A percentile compares a stretch with the other conserved stretches of the same genome.
Conservation (phyloP, 1,140 invertebrate species). For the Drosophila gunungcola region DNA sequence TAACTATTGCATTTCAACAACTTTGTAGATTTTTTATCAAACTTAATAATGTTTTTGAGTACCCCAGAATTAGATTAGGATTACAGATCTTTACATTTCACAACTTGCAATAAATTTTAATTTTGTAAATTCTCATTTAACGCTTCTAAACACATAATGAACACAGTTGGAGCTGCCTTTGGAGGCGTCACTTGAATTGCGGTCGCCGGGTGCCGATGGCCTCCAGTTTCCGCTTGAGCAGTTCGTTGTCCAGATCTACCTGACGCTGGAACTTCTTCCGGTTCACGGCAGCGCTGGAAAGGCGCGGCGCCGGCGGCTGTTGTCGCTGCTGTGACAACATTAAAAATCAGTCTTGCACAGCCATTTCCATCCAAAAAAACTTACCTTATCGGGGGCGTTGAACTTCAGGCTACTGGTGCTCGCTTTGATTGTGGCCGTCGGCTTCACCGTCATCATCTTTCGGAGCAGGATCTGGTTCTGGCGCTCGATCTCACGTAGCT, state of each 20-base stretch:
- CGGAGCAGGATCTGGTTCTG: constrained; percentile 76
- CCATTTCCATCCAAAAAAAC: not conserved
- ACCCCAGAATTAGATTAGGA: constrained; percentile 2
- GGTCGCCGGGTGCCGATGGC: constrained; percentile 66
- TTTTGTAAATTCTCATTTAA: constrained; percentile 73
- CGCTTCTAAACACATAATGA: constrained; percentile 63
- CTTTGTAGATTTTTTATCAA: not conserved
- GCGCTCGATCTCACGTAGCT: constrained; percentile 81
- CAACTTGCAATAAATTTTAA: constrained; percentile 78
- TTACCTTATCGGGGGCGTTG: constrained; percentile 31
- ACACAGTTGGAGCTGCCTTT: constrained; percentile 37
- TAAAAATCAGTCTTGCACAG: not conserved
- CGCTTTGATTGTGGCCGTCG: constrained; percentile 62
- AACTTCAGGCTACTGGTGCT: constrained; percentile 43
- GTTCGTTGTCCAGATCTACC: constrained; percentile 81
- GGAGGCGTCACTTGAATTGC: constrained; percentile 57
- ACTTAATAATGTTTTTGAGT: not conserved
- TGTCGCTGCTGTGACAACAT: constrained; percentile 6
- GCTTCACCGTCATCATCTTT: constrained; percentile 77
- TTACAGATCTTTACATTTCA: constrained; percentile 26
- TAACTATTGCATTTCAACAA: not conserved
- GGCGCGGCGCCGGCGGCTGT: constrained; percentile 38
- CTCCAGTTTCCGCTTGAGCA: constrained; percentile 78
- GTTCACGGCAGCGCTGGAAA: constrained; percentile 74
- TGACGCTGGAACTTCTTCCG: constrained; percentile 79